Conservation (phyloP, 2,888 invertebrate genomes). For the Leuctra nigra region DNA sequence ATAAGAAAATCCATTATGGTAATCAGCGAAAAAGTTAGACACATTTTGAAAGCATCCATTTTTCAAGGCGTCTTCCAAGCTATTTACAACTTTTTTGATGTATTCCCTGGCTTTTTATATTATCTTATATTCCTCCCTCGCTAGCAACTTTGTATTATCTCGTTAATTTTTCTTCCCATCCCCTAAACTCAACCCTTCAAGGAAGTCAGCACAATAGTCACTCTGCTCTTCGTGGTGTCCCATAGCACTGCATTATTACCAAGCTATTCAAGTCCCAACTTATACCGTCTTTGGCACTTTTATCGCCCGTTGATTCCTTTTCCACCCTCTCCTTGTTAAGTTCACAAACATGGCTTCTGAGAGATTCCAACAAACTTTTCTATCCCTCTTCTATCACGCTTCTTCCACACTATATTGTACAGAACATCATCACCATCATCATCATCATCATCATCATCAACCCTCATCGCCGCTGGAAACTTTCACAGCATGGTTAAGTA, state of each 20-base stretch:
- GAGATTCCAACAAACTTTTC: too few relatives aligned
- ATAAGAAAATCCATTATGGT: constrained; percentile 3
- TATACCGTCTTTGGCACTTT: background rate
- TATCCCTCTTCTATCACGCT: too few relatives aligned
- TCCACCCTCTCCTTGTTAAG: too few relatives aligned
- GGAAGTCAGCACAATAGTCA: background rate
- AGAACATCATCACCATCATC: too few relatives aligned
- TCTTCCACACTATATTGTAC: too few relatives aligned
- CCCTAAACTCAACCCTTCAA: background rate
- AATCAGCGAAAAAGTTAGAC: constrained; percentile 6
- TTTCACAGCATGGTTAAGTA: too few relatives aligned
- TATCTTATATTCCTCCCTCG: background rate
- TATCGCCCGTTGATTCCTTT: background rate
- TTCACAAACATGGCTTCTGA: too few relatives aligned
- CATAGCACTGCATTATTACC: background rate
- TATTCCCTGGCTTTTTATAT: constrained; percentile 5
- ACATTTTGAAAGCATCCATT: constrained; percentile 13
- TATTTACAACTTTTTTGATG: constrained; percentile 10
- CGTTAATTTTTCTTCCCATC: constrained; percentile 1
- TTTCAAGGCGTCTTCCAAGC: background rate
- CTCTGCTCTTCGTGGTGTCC: background rate
- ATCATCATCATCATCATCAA: too few relatives aligned
- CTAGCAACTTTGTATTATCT: background rate
- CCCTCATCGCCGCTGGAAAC: too few relatives aligned
- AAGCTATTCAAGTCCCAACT: background rate